These are phyloP conservation scores for Clivina fossor DNA, from an alignment of 2,888 invertebrate species.

Conservation along the genomic window DNA sequence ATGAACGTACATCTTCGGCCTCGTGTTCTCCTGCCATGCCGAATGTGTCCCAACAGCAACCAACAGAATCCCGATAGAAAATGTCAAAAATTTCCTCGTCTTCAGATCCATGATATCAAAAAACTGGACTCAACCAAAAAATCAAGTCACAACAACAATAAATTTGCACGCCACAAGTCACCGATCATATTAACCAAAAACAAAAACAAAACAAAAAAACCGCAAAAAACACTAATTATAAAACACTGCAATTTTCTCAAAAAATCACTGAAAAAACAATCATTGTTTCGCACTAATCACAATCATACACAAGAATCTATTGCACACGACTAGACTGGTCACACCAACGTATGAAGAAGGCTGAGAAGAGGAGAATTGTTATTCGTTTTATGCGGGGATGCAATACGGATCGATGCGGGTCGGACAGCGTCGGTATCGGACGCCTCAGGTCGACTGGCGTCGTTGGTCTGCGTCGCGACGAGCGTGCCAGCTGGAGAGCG, in stretches of 20 bases:
- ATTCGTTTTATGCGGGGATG: no score
- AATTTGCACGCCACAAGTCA: slow-evolving; percentile 34
- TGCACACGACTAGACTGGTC: no score
- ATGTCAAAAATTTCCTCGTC: slow-evolving; percentile 37
- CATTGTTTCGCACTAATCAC: not conserved
- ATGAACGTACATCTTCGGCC: slow-evolving; percentile 85
- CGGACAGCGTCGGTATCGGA: slow-evolving; percentile 50
- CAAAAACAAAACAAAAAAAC: slow-evolving; percentile 7
- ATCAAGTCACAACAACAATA: slow-evolving; percentile 37
- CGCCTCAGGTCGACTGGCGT: slow-evolving; percentile 60
- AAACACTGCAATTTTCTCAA: slow-evolving; percentile 2
- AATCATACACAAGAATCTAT: not conserved
- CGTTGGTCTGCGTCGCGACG: slow-evolving; percentile 58
- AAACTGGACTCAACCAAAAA: no score
- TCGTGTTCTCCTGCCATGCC: slow-evolving; percentile 89
- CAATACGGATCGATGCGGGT: slow-evolving; percentile 3
- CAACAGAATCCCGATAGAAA: slow-evolving; percentile 48
- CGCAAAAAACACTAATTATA: not conserved
- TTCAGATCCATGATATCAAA: slow-evolving; percentile 44
- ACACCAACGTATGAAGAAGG: no score
- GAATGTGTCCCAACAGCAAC: slow-evolving; percentile 54
- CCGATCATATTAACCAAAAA: slow-evolving; percentile 31
- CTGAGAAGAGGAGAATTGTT: not conserved
- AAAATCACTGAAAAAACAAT: not conserved
- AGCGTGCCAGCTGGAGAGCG: slow-evolving; percentile 54